These are phyloP conservation scores for Andrena hattorfiana DNA, from an alignment of 2,888 invertebrate genomes.

Conservation along the genomic window DNA sequence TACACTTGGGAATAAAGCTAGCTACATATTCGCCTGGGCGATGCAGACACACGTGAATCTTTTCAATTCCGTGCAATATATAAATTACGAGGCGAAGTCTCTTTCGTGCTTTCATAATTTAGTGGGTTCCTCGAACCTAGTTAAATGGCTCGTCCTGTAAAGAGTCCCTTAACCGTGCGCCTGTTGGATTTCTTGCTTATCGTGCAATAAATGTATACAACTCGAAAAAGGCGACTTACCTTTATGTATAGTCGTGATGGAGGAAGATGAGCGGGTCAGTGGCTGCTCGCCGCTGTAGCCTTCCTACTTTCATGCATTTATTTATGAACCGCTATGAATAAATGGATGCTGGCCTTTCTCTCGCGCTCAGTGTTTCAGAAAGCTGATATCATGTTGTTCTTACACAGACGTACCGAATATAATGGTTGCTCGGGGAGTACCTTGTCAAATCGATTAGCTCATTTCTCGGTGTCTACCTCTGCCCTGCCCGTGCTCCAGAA, in stretches of 20 bases:
- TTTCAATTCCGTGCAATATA: conserved; percentile 51
- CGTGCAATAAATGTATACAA: conserved; percentile 75
- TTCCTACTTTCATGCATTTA: conserved; percentile 82
- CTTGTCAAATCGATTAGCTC: conserved; percentile 76
- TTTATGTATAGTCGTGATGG: conserved; percentile 58
- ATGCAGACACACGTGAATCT: conserved; percentile 34
- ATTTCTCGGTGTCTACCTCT: conserved; percentile 55
- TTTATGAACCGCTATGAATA: conserved; percentile 84
- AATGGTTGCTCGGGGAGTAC: conserved; percentile 77
- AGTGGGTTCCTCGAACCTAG: conserved; percentile 56
- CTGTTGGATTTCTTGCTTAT: conserved; percentile 72
- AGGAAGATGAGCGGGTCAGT: conserved; percentile 69
- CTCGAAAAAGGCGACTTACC: conserved; percentile 61
- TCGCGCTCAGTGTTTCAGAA: conserved; percentile 74
- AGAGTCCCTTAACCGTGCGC: conserved; percentile 60
- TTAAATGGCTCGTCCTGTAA: conserved; percentile 67
- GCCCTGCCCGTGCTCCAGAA: conserved; percentile 28
- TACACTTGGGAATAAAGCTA: conserved; percentile 20
- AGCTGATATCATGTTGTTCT: conserved; percentile 79
- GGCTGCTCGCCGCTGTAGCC: conserved; percentile 58
- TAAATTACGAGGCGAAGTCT: conserved; percentile 40
- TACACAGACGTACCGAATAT: conserved; percentile 76
- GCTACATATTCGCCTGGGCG: conserved; percentile 24
- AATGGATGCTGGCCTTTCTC: conserved; percentile 82
- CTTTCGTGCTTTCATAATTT: conserved; percentile 39